These are phyloP conservation scores for Oscheius sp. DNA, from an alignment of 2,888 invertebrate genomes.

Conservation along the genomic window DNA sequence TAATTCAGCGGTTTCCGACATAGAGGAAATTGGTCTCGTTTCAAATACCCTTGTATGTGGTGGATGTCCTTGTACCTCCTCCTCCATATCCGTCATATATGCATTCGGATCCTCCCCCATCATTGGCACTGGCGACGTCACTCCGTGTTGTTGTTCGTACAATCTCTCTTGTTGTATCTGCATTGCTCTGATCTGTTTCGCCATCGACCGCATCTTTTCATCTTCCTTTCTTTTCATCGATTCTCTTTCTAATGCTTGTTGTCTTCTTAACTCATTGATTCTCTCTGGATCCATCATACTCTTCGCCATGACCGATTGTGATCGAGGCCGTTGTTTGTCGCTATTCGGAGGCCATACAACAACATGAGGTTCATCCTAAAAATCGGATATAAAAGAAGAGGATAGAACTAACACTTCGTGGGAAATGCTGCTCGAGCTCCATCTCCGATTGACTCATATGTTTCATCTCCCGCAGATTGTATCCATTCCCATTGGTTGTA, in stretches of 20 bases:
- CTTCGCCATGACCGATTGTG: constrained; percentile 58
- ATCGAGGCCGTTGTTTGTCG: constrained; percentile 50
- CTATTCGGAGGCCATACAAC: constrained; percentile 68
- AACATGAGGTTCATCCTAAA: constrained; percentile 48
- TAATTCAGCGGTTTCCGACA: constrained; percentile 43
- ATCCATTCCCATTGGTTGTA: constrained; percentile 22
- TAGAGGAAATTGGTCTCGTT: constrained; percentile 63
- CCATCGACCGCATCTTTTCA: constrained; percentile 47
- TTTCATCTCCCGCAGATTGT: constrained; percentile 32
- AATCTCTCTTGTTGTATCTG: constrained; percentile 58
- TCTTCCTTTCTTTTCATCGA: constrained; percentile 60
- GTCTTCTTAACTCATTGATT: constrained; percentile 60
- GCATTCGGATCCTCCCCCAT: constrained; percentile 33
- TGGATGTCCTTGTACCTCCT: neutral
- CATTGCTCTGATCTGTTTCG: constrained; percentile 61
- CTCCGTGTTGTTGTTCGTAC: constrained; percentile 54
- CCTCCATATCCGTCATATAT: constrained; percentile 16
- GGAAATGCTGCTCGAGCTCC: constrained; percentile 45
- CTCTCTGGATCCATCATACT: constrained; percentile 64
- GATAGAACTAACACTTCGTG: neutral
- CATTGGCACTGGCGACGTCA: constrained; percentile 54
- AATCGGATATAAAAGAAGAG: too few relatives aligned
- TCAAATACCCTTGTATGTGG: constrained; percentile 63
- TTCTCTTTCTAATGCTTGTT: constrained; percentile 61
- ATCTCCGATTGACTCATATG: constrained; percentile 53